These are phyloP conservation scores for Chalcis sispes DNA, from an alignment of 2,888 invertebrate species.

Conservation along the genomic window DNA sequence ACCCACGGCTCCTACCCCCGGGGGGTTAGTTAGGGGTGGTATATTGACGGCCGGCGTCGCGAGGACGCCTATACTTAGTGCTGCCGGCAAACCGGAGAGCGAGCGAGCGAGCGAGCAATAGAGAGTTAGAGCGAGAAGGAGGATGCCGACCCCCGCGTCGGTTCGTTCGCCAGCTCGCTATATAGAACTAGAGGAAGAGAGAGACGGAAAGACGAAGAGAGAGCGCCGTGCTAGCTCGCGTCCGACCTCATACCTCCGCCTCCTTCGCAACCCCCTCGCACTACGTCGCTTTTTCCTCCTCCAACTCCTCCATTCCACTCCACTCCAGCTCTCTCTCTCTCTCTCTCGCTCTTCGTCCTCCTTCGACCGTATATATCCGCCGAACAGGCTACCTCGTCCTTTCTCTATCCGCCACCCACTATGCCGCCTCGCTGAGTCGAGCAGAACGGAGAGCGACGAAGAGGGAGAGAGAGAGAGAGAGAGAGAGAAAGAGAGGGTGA, in stretches of 20 bases:
- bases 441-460: neutral
- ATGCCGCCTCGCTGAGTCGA: slow-evolving; percentile 42
- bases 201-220: too few species aligned
- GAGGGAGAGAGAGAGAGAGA: slow-evolving; percentile 4
- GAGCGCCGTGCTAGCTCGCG: slow-evolving; percentile 15
- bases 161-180: slow-evolving; percentile 9
- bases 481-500: slow-evolving; percentile 53
- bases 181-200: slow-evolving; percentile 66
- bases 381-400: slow-evolving; percentile 33
- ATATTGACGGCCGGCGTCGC: slow-evolving; percentile 76
- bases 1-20: slow-evolving; percentile 63
- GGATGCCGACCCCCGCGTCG: slow-evolving; percentile 41
- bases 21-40: slow-evolving; percentile 75
- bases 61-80: slow-evolving; percentile 76
- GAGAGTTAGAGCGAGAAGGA: slow-evolving; percentile 29
- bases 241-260: slow-evolving; percentile 63
- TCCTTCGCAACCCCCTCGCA: slow-evolving; percentile 57
- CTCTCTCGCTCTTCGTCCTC: slow-evolving; percentile 42
- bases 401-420: slow-evolving; percentile 47
- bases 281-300: slow-evolving; percentile 45
- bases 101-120: slow-evolving; percentile 44
- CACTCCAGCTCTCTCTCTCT: slow-evolving; percentile 32
- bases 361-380: slow-evolving; percentile 46
- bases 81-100: slow-evolving; percentile 51
- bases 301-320: slow-evolving; percentile 18